Percentiles rank a stretch among this genome's conserved stretches.
Conservation (phyloP, 2,888 invertebrate species). For the Aromia moschata region DNA sequence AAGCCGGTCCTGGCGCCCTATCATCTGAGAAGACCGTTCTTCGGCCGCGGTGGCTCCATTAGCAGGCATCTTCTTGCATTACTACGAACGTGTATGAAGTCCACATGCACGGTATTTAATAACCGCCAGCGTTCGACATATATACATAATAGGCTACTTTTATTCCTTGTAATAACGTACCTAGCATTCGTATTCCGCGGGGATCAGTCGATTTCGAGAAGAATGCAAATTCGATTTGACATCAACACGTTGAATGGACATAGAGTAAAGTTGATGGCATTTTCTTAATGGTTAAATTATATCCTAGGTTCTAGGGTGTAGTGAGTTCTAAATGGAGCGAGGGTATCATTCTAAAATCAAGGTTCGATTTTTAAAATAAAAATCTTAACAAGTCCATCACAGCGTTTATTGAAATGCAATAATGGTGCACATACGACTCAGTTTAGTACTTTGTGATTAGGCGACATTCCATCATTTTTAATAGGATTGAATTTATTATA, state of each 20-base stretch:
- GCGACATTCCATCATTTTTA: too few relatives aligned
- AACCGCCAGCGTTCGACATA: not conserved
- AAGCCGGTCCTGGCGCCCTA: conserved; percentile 51
- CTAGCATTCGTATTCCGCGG: conserved; percentile 5
- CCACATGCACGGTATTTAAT: not conserved
- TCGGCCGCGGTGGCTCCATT: conserved; percentile 21
- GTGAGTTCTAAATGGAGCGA: too few relatives aligned
- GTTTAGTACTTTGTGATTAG: too few relatives aligned
- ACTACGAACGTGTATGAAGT: not conserved
- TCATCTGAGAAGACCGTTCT: conserved; percentile 42
- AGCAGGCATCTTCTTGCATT: conserved; percentile 6
- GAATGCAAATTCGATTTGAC: conserved; percentile 18
- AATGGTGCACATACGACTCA: too few relatives aligned
- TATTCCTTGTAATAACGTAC: conserved; percentile 8
- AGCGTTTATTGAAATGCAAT: too few relatives aligned
- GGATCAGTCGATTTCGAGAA: conserved; percentile 5
- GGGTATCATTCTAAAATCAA: too few relatives aligned
- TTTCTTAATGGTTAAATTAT: too few relatives aligned
- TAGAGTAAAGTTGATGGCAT: too few relatives aligned
- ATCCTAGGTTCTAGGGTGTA: too few relatives aligned
- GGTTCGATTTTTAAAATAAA: too few relatives aligned
- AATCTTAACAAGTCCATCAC: too few relatives aligned
- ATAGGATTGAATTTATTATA: too few relatives aligned
- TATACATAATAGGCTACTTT: conserved; percentile 6
- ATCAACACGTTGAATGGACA: not conserved